Evolutionary conservation across 2,797 vertebrate species (phyloP).

Genomic region (Karalla daura): DNA sequence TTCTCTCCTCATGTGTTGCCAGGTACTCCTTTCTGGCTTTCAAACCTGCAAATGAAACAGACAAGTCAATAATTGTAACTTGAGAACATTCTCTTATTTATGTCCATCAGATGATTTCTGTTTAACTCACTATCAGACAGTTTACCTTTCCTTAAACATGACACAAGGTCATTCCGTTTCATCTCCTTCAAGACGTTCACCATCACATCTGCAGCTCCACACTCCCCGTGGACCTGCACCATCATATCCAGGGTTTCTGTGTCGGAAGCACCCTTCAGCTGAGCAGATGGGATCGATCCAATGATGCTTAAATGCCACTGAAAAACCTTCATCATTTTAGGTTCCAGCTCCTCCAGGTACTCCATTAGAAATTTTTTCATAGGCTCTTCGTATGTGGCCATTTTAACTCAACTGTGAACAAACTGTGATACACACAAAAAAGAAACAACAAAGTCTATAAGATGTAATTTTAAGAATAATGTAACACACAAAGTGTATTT

Average conservation of each 20-base stretch:
- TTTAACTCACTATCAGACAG: too few species aligned
- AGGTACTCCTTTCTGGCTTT: rapidly evolving
- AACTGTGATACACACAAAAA: too few species aligned
- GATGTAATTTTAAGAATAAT: too few species aligned
- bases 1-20: neutral
- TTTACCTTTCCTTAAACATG: too few species aligned
- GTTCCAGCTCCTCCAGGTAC: neutral
- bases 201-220: neutral
- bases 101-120: too few species aligned
- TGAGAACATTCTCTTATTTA: too few species aligned
- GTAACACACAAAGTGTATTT: too few species aligned
- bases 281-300: neutral
- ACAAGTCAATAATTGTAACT: too few species aligned
- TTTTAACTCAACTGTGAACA: neutral
- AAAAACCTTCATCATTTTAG: rapidly evolving
- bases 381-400: neutral
- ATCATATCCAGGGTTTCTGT: neutral
- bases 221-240: neutral
- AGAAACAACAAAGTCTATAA: too few species aligned
- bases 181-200: neutral
- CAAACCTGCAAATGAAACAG: neutral
- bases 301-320: neutral
- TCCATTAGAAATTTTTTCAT: neutral
- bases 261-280: neutral
- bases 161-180: neutral